Evolutionary conservation across 2,888 invertebrate species (phyloP).

Genomic region (Diloba caeruleocephala): DNA sequence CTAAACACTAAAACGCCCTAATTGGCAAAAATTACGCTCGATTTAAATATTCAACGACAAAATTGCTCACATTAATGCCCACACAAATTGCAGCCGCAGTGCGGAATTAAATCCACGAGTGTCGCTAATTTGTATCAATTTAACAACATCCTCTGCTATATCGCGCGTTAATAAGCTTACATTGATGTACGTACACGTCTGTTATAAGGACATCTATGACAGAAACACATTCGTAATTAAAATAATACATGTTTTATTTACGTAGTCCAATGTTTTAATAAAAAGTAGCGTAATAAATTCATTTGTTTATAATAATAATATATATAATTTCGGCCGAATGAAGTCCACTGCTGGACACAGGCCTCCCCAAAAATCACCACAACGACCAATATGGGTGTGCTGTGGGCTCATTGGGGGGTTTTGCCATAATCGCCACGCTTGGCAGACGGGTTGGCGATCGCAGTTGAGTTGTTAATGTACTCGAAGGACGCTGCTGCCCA

Average conservation of each 20-base stretch:
- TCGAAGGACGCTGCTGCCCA: too few species aligned
- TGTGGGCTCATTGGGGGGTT: too few species aligned
- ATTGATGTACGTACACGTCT: slow-evolving; percentile 14
- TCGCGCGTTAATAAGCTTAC: slow-evolving; percentile 31
- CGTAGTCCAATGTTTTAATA: not conserved
- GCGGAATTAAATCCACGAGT: slow-evolving; percentile 49
- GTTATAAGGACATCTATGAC: not conserved
- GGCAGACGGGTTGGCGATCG: too few species aligned
- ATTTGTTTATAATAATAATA: too few species aligned
- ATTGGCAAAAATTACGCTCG: slow-evolving; percentile 43
- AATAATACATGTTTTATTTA: not conserved
- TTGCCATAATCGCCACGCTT: too few species aligned
- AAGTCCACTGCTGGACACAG: too few species aligned
- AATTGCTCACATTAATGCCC: slow-evolving; percentile 50
- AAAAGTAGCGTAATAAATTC: not conserved
- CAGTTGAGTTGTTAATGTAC: too few species aligned
- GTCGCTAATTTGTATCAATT: slow-evolving; percentile 53
- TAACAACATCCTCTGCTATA: slow-evolving; percentile 26
- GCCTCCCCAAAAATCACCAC: too few species aligned
- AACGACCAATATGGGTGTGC: too few species aligned
- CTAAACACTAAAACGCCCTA: slow-evolving; percentile 47
- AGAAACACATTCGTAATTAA: slow-evolving; percentile 4
- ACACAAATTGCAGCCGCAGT: slow-evolving; percentile 50
- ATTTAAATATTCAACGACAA: slow-evolving; percentile 51
- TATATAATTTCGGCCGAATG: too few species aligned